phyloP scores from a whole-genome alignment of 1,140 invertebrate species.

The Hesperophylax magnus region DNA sequence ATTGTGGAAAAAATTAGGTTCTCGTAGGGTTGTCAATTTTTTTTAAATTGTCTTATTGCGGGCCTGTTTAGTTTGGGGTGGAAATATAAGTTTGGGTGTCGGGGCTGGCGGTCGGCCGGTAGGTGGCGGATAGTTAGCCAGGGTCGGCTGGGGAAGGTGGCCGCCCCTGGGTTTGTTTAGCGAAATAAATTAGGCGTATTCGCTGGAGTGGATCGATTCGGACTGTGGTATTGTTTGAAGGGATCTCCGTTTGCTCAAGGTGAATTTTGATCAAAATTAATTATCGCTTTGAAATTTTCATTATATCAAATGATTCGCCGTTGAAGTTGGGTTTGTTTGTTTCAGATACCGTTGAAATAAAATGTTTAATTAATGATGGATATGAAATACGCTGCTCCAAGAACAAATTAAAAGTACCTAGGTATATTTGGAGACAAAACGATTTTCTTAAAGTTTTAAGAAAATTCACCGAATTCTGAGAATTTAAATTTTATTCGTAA shows the following conservation, averaged over 20 bases:
- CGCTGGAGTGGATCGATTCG: constrained; percentile 37
- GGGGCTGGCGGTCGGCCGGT: no score
- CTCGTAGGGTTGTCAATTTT: no score
- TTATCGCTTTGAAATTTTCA: constrained; percentile 42
- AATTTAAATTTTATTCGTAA: no score
- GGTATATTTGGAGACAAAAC: neutral
- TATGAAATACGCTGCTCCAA: neutral
- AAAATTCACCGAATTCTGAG: neutral
- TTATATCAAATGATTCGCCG: constrained; percentile 27
- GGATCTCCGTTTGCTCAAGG: constrained; percentile 43
- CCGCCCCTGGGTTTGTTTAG: constrained; percentile 43
- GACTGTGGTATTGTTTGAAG: constrained; percentile 45
- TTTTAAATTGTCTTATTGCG: neutral
- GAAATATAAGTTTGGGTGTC: constrained; percentile 52
- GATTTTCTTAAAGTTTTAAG: neutral
- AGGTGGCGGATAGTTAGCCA: constrained; percentile 56
- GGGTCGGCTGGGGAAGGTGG: constrained; percentile 29
- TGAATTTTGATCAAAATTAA: constrained; percentile 47
- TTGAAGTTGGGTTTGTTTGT: constrained; percentile 13
- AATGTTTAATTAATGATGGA: constrained; percentile 36
- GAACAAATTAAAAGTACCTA: neutral
- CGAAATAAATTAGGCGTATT: constrained; percentile 49
- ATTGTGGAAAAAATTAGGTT: no score
- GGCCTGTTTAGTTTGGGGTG: constrained; percentile 25
- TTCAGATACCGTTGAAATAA: constrained; percentile 26